These are phyloP conservation scores for Lycopodina hypogea DNA, from an alignment of 37 sponge, comb jelly and placozoan species.

Conservation along the genomic window DNA sequence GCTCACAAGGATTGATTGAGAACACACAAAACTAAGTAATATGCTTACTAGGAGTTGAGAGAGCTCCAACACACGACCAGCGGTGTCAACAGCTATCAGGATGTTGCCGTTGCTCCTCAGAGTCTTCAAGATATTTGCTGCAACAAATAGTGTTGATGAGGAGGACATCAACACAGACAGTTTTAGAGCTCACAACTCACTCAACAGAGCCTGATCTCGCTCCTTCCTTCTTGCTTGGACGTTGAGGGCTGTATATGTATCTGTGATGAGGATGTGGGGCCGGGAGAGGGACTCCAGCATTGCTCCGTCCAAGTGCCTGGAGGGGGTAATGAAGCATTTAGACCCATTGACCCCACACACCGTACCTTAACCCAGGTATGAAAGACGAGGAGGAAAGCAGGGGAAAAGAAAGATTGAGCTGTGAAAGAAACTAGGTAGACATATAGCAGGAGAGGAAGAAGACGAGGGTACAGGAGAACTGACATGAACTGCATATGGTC, in stretches of 20 bases:
- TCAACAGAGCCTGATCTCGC: conserved; percentile 89
- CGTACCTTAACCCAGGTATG: background rate
- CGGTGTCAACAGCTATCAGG: conserved; percentile 96
- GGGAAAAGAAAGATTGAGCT: background rate
- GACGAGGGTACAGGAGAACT: no score
- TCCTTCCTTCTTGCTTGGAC: conserved; percentile 90
- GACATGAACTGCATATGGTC: no score
- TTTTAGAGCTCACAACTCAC: conserved; percentile 42
- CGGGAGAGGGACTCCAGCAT: conserved; percentile 81
- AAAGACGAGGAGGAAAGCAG: background rate
- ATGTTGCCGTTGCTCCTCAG: conserved; percentile 91
- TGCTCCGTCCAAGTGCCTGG: conserved; percentile 93
- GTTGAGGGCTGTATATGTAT: conserved; percentile 88
- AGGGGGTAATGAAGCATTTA: background rate
- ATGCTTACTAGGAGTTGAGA: conserved; percentile 84
- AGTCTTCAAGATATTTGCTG: conserved; percentile 89
- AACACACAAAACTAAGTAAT: no score
- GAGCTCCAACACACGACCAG: conserved; percentile 95
- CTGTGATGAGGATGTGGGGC: conserved; percentile 95
- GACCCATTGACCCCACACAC: background rate
- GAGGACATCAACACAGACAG: background rate
- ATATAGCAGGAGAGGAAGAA: background rate
- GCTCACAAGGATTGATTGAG: no score
- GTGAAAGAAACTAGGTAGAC: no score
- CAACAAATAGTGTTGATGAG: background rate